Conservation (phyloP, 2,797 vertebrate species). For the Lutjanus argentimaculatus region DNA sequence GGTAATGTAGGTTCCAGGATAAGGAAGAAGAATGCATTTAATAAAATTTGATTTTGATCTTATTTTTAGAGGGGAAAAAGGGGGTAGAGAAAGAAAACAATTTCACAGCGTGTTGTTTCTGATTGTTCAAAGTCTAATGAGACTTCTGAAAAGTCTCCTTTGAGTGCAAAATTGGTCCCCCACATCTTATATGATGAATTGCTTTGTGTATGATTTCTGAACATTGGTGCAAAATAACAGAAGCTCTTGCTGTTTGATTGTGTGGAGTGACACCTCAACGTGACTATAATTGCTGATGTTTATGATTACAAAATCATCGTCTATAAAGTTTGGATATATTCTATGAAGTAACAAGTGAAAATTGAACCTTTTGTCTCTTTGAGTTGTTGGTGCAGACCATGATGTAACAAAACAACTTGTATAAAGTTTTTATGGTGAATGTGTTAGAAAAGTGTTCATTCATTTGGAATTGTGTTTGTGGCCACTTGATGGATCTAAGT, state of each 20-base stretch:
- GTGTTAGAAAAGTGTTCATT: too few relatives aligned
- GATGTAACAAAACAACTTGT: neutral
- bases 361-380: neutral
- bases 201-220: conserved; percentile 1
- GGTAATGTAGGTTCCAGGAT: neutral
- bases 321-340: neutral
- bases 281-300: too few relatives aligned
- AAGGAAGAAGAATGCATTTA: too few relatives aligned
- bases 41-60: neutral
- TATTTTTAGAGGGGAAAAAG: conserved; percentile 3
- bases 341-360: neutral
- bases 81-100: neutral
- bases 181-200: conserved; percentile 14
- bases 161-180: conserved; percentile 33
- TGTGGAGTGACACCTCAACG: neutral
- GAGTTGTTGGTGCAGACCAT: neutral
- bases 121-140: too few relatives aligned
- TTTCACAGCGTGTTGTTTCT: neutral
- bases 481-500: too few relatives aligned
- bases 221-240: neutral
- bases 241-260: conserved; percentile 6
- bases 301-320: neutral
- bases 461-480: neutral
- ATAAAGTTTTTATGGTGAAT: neutral
- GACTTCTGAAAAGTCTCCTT: conserved; percentile 15